These are phyloP conservation scores for Sebastes diploproa DNA, from an alignment of 2,797 vertebrate genomes.

Conservation along the genomic window DNA sequence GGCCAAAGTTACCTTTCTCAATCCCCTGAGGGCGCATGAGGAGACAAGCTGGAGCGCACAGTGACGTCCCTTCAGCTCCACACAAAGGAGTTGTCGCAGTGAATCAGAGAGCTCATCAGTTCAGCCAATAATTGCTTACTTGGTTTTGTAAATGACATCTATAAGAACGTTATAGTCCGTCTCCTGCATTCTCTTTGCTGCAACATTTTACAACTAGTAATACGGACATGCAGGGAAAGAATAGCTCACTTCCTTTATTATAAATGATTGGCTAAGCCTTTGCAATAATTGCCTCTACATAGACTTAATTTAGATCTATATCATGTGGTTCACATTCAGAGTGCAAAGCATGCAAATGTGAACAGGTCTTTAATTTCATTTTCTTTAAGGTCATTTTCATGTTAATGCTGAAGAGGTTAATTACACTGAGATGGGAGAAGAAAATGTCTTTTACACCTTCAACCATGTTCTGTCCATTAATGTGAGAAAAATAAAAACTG, in stretches of 20 bases:
- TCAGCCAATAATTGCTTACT: constrained; percentile 59
- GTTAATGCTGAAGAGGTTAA: not conserved
- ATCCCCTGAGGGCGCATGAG: constrained; percentile 60
- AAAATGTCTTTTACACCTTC: not conserved
- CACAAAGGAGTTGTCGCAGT: constrained; percentile 66
- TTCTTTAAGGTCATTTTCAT: not conserved
- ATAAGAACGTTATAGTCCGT: constrained; percentile 1
- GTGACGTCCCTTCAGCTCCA: constrained; percentile 50
- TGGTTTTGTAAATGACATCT: constrained; percentile 49
- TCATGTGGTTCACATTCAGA: not conserved
- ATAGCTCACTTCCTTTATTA: not conserved
- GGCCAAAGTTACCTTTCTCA: constrained; percentile 76
- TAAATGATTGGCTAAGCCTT: not conserved
- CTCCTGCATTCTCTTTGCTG: constrained; percentile 8
- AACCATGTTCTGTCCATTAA: not conserved
- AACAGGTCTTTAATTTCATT: constrained; percentile 1
- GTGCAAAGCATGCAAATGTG: not conserved
- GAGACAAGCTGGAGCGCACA: constrained; percentile 52
- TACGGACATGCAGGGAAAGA: not conserved
- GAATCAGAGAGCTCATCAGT: constrained; percentile 54
- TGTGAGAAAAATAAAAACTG: not conserved
- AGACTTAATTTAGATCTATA: not conserved
- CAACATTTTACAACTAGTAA: not conserved
- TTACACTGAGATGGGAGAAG: not conserved
- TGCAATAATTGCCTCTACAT: not conserved